A percentile compares a stretch with the other conserved stretches of the same genome.
Conservation (phyloP, 2,113 vertebrate species). For the Oreocharis arfaki region DNA sequence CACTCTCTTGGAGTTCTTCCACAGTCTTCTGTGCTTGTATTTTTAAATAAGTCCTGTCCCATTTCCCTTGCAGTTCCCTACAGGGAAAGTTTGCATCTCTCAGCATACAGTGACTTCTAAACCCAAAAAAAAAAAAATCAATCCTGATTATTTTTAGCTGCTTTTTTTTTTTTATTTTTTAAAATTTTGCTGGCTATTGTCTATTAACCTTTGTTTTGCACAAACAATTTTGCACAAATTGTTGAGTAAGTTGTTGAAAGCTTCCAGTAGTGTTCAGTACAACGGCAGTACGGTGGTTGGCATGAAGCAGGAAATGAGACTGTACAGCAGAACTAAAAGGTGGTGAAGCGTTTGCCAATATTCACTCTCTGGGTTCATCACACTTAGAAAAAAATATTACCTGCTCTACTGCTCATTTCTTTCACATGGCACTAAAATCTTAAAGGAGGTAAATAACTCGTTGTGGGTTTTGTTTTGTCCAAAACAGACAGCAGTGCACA, state of each 20-base stretch:
- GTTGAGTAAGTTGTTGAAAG: neutral
- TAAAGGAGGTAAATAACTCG: neutral
- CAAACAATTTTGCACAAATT: neutral
- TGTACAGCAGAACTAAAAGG: neutral
- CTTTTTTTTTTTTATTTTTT: neutral
- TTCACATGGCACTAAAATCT: neutral
- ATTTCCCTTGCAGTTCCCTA: neutral
- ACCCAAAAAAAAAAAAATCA: neutral
- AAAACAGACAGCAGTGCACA: neutral
- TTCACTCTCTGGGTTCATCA: neutral
- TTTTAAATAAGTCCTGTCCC: conserved; percentile 14
- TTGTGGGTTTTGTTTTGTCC: neutral
- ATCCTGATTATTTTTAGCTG: neutral
- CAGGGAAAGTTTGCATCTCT: neutral
- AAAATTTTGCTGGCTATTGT: neutral
- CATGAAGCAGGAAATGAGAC: conserved; percentile 6
- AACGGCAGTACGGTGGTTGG: neutral
- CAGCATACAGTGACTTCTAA: neutral
- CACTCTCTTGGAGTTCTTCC: conserved; percentile 35
- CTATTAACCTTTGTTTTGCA: neutral
- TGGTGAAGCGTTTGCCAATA: conserved; percentile 1
- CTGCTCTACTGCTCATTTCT: conserved; percentile 9
- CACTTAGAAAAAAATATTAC: neutral
- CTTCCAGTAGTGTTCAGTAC: neutral
- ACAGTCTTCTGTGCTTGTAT: conserved; percentile 1